Percentiles rank a stretch among this genome's conserved stretches.
phyloP scores from a whole-genome alignment of 1,140 invertebrate genomes.

The Drosophila setifemur region DNA sequence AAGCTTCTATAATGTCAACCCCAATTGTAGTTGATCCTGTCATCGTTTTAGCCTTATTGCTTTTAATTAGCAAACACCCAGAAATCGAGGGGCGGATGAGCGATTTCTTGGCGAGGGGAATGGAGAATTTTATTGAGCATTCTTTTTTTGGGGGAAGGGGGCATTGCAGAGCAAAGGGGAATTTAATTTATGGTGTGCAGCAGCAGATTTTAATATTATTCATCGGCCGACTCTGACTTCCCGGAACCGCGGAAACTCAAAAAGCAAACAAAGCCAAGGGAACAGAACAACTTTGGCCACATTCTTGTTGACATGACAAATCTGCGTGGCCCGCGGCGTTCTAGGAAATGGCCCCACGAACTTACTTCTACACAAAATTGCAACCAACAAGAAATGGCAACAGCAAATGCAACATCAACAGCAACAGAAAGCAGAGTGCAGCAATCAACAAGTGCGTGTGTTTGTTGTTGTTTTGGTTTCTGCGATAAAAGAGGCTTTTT shows the following conservation, averaged over 20 bases:
- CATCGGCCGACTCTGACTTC: constrained; percentile 8
- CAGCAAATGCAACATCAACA: background rate
- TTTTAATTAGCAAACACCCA: constrained; percentile 11
- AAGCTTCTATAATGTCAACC: too few species aligned
- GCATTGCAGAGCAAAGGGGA: background rate
- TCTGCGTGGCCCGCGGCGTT: background rate
- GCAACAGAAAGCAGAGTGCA: too few species aligned
- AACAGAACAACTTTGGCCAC: constrained; percentile 7
- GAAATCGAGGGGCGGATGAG: constrained; percentile 2
- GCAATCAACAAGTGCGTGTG: constrained; percentile 63
- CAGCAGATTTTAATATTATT: constrained; percentile 12
- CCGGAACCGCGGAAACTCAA: background rate
- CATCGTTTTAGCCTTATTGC: constrained; percentile 2
- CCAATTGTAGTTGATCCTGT: background rate
- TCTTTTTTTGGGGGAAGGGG: background rate
- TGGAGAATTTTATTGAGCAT: background rate
- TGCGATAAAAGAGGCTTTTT: constrained; percentile 5
- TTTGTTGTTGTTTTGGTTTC: background rate
- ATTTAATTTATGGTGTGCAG: constrained; percentile 1
- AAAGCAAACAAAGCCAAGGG: constrained; percentile 28
- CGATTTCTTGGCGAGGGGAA: background rate
- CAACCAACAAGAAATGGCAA: background rate
- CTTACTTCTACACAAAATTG: background rate
- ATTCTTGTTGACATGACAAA: constrained; percentile 23
- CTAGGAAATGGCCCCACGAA: constrained; percentile 11